Evolutionary conservation across 1,140 invertebrate genomes (phyloP).

Genomic region (Delia radicum): DNA sequence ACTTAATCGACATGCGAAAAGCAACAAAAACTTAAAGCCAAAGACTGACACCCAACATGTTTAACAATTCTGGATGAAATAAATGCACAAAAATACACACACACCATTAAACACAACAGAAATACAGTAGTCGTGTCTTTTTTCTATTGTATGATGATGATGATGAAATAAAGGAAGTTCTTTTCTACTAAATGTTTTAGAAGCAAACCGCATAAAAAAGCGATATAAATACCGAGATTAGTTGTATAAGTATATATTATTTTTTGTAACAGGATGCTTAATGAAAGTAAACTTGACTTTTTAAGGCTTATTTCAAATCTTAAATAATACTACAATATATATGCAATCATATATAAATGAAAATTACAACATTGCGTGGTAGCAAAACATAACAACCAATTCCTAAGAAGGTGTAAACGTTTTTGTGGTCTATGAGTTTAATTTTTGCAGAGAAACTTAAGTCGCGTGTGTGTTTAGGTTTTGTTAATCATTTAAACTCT

Average conservation of each 20-base stretch:
- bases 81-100: background rate
- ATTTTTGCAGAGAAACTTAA: background rate
- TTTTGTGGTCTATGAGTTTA: background rate
- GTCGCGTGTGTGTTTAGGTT: slow-evolving; percentile 24
- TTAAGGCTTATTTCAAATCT: slow-evolving; percentile 1
- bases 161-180: too few species aligned
- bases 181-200: too few species aligned
- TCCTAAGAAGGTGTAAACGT: slow-evolving; percentile 18
- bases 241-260: background rate
- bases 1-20: slow-evolving; percentile 26
- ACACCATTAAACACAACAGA: background rate
- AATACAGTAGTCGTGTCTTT: background rate
- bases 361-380: slow-evolving; percentile 8
- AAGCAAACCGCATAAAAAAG: background rate
- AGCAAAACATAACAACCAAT: background rate
- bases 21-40: background rate
- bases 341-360: too few species aligned
- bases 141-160: too few species aligned
- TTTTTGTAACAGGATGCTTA: background rate
- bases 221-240: background rate
- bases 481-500: slow-evolving; percentile 25
- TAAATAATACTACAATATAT: too few species aligned
- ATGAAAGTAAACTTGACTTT: slow-evolving; percentile 18
- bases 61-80: background rate
- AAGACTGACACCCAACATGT: slow-evolving; percentile 12